Evolutionary conservation across 2,888 invertebrate genomes (phyloP).

Genomic region (Drosophila prostipennis): DNA sequence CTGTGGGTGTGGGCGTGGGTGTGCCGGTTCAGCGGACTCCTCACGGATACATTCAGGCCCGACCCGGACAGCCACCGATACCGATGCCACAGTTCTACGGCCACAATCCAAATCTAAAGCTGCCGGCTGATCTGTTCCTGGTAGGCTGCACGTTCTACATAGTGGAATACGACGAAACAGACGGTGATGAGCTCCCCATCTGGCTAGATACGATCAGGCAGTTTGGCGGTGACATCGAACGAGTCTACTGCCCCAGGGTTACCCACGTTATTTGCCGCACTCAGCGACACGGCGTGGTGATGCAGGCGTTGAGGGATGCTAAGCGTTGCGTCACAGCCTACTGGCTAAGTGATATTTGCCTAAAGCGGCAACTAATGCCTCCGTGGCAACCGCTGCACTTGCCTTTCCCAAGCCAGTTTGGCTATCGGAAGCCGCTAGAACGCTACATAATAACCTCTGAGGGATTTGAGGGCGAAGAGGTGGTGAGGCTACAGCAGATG

Average conservation of each 20-base stretch:
- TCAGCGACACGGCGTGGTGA: constrained; percentile 95
- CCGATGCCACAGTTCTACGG: constrained; percentile 91
- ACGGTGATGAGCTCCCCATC: constrained; percentile 86
- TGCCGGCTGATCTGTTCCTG: constrained; percentile 94
- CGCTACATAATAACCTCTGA: constrained; percentile 93
- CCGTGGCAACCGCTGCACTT: constrained; percentile 98
- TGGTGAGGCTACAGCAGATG: constrained; percentile 92
- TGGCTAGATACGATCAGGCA: constrained; percentile 91
- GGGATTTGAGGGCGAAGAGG: constrained; percentile 95
- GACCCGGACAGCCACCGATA: constrained; percentile 84
- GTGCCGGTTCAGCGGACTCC: constrained; percentile 68
- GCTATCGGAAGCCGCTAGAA: constrained; percentile 89
- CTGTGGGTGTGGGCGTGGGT: constrained; percentile 55
- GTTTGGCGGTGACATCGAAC: constrained; percentile 95
- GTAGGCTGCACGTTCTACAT: constrained; percentile 97
- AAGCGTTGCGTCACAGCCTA: constrained; percentile 92
- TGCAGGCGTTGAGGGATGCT: constrained; percentile 89
- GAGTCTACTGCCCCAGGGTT: constrained; percentile 92
- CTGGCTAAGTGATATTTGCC: constrained; percentile 96
- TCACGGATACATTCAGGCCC: constrained; percentile 85
- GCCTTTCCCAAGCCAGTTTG: constrained; percentile 89
- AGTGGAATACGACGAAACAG: constrained; percentile 91
- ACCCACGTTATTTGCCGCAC: constrained; percentile 97
- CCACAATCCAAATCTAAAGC: constrained; percentile 95
- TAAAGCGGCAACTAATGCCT: constrained; percentile 93